Conservation (phyloP, 2,797 vertebrate genomes). For the Gymnodraco acuticeps region DNA sequence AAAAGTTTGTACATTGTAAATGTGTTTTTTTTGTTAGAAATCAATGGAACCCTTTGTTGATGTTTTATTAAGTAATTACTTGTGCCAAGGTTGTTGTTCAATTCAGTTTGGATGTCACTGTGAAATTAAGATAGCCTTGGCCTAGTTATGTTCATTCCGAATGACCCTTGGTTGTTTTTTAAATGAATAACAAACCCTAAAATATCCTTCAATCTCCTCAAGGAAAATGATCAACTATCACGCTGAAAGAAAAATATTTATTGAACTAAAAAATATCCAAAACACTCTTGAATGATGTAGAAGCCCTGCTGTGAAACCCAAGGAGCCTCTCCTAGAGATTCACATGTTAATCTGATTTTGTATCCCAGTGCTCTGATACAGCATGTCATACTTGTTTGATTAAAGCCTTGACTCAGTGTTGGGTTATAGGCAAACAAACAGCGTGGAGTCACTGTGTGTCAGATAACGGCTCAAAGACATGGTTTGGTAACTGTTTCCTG, state of each 20-base stretch:
- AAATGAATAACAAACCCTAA: background rate
- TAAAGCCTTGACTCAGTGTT: constrained; percentile 21
- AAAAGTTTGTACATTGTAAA: too few relatives aligned
- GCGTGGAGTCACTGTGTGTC: background rate
- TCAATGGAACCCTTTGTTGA: background rate
- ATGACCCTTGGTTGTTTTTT: background rate
- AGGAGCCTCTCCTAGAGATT: background rate
- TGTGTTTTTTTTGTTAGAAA: too few relatives aligned
- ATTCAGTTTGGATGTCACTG: too few relatives aligned
- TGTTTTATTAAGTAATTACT: background rate
- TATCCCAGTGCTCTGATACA: constrained; percentile 1
- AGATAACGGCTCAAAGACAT: background rate
- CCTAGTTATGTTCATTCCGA: too few relatives aligned
- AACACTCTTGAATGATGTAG: constrained; percentile 9
- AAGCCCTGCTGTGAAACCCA: constrained; percentile 27
- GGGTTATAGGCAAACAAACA: constrained; percentile 32
- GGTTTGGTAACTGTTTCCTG: background rate
- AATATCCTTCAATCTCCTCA: background rate
- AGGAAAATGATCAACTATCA: background rate
- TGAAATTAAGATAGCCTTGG: too few relatives aligned
- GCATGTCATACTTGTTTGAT: constrained; percentile 23
- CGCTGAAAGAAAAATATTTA: constrained; percentile 11
- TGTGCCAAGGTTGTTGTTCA: too few relatives aligned
- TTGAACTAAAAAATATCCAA: constrained; percentile 2
- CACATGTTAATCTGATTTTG: constrained; percentile 10